phyloP scores from a whole-genome alignment of 2,888 invertebrate species.

The Synergus itoensis region DNA sequence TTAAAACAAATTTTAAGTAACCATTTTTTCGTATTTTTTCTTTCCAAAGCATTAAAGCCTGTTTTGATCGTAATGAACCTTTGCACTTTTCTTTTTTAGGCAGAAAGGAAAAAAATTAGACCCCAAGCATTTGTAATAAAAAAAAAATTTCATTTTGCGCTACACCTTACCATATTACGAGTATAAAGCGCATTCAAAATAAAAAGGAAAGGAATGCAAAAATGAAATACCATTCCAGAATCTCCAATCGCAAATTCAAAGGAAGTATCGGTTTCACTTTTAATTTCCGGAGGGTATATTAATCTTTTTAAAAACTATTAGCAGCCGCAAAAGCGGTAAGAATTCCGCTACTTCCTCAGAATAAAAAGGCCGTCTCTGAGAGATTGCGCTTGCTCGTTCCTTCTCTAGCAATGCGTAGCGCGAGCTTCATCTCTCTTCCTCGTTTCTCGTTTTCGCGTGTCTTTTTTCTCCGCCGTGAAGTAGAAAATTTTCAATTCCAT shows the following conservation, averaged over 20 bases:
- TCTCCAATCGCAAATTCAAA: not conserved
- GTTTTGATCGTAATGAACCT: no score
- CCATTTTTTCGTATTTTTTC: no score
- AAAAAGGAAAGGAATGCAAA: not conserved
- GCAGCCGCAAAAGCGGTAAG: conserved; percentile 28
- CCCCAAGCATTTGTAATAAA: no score
- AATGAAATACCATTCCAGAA: not conserved
- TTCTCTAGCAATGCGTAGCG: conserved; percentile 46
- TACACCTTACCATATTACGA: no score
- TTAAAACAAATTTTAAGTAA: no score
- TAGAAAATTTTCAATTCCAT: conserved; percentile 78
- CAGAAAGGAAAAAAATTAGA: no score
- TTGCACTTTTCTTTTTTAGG: no score
- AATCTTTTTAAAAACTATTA: conserved; percentile 14
- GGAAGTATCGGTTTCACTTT: conserved; percentile 13
- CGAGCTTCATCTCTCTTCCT: conserved; percentile 48
- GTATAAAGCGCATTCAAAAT: not conserved
- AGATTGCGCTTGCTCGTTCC: conserved; percentile 39
- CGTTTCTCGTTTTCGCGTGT: conserved; percentile 60
- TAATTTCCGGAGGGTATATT: conserved; percentile 18
- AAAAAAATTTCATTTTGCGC: no score
- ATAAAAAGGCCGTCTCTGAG: conserved; percentile 17
- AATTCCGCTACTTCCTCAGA: conserved; percentile 23
- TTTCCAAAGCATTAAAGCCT: no score
- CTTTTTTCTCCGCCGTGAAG: conserved; percentile 75